Percentiles rank a stretch among this genome's conserved stretches.
Evolutionary conservation across 2,113 vertebrate species (phyloP).

Genomic region (Ranitomeya variabilis): DNA sequence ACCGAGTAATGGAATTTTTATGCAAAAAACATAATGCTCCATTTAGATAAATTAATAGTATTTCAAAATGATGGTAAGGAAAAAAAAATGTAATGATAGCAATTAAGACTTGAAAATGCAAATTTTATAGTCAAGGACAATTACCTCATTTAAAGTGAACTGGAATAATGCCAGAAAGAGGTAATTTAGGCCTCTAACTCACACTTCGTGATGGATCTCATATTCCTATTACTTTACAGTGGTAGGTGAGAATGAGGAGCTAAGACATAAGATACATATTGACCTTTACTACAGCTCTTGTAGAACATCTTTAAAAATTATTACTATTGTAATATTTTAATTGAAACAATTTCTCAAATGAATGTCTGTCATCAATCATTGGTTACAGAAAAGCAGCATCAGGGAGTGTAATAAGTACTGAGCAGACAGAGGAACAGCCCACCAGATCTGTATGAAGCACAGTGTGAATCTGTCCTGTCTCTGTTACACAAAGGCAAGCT

Average conservation of each 20-base stretch:
- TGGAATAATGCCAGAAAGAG: conserved; percentile 98
- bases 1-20: conserved; percentile 99
- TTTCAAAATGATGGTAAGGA: conserved; percentile 76
- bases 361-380: conserved; percentile 49
- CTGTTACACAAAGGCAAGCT: conserved; percentile 53
- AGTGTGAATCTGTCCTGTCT: conserved; percentile 59
- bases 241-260: conserved; percentile 69
- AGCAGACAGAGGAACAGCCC: not conserved
- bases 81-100: conserved; percentile 99
- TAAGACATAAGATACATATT: conserved; percentile 63
- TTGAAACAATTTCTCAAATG: conserved; percentile 56
- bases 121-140: conserved; percentile 99
- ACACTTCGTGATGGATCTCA: conserved; percentile 98
- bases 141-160: conserved; percentile 99
- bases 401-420: conserved; percentile 66
- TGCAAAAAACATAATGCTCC: conserved; percentile 97
- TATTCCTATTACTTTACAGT: conserved; percentile 83
- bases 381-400: not conserved
- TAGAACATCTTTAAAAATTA: conserved; percentile 73
- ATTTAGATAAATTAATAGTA: conserved; percentile 99
- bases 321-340: conserved; percentile 69
- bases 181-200: conserved; percentile 97
- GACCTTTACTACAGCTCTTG: conserved; percentile 72
- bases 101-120: conserved; percentile 99
- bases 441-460: conserved; percentile 25